These are phyloP conservation scores for Calephelis nemesis DNA, from an alignment of 1,140 invertebrate genomes.

Conservation along the genomic window DNA sequence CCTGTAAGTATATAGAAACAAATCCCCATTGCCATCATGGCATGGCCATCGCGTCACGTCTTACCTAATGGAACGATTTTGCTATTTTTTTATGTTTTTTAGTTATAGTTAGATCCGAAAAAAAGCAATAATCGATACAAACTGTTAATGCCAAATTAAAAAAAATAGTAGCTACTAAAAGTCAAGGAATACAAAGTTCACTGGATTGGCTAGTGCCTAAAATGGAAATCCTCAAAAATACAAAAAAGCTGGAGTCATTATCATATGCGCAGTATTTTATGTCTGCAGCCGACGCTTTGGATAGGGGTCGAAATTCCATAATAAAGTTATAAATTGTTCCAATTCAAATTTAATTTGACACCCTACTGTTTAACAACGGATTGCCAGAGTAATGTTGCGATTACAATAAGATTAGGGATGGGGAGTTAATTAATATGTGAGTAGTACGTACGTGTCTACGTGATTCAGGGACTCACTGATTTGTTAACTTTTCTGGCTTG, in stretches of 20 bases:
- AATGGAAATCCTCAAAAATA: neutral
- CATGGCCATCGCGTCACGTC: no score
- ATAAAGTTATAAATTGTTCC: slow-evolving; percentile 75
- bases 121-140: no score
- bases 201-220: no score
- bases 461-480: neutral
- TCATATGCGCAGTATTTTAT: slow-evolving; percentile 66
- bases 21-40: no score
- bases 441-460: no score
- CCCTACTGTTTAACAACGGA: slow-evolving; percentile 55
- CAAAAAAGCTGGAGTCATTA: slow-evolving; percentile 18
- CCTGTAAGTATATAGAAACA: no score
- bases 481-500: neutral
- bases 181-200: no score
- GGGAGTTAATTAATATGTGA: slow-evolving; percentile 38
- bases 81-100: no score
- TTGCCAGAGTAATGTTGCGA: slow-evolving; percentile 63
- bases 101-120: no score
- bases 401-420: slow-evolving; percentile 55
- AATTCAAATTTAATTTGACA: slow-evolving; percentile 77
- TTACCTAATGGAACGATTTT: no score
- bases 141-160: no score
- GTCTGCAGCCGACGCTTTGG: slow-evolving; percentile 61
- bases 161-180: no score
- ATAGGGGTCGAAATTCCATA: slow-evolving; percentile 63